Conservation (phyloP, 1,140 invertebrate genomes). For the Lepidurus apus region DNA sequence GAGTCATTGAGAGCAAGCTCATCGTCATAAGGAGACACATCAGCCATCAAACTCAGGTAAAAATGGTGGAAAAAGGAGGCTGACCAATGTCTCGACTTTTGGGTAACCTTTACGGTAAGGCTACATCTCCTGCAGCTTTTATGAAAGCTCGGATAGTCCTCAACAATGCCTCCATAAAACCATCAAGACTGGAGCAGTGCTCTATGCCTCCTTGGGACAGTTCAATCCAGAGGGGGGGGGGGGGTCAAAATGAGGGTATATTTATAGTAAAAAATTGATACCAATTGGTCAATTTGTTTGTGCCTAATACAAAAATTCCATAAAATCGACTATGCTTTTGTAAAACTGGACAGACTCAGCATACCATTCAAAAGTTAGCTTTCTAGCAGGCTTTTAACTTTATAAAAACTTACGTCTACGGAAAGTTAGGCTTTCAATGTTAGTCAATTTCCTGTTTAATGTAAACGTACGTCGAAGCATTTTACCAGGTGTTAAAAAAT, state of each 20-base stretch:
- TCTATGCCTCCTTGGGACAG: neutral
- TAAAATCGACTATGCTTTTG: neutral
- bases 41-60: neutral
- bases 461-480: no score
- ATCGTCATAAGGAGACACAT: neutral
- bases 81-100: neutral
- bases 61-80: neutral
- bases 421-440: no score
- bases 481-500: neutral
- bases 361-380: no score
- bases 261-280: slow-evolving; percentile 3
- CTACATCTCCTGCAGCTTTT: neutral
- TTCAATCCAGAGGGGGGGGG: neutral
- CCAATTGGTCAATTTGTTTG: neutral
- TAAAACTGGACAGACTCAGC: no score
- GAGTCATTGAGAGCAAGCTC: slow-evolving; percentile 1
- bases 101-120: neutral
- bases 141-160: neutral
- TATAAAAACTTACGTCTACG: no score
- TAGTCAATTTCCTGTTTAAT: no score
- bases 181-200: slow-evolving; percentile 6
- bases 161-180: neutral
- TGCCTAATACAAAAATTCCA: neutral
- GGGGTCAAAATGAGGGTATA: neutral
- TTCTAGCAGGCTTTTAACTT: no score